Base-by-base conservation (phyloP, 2,797 vertebrate species). In the Silurus aristotelis region DNA sequence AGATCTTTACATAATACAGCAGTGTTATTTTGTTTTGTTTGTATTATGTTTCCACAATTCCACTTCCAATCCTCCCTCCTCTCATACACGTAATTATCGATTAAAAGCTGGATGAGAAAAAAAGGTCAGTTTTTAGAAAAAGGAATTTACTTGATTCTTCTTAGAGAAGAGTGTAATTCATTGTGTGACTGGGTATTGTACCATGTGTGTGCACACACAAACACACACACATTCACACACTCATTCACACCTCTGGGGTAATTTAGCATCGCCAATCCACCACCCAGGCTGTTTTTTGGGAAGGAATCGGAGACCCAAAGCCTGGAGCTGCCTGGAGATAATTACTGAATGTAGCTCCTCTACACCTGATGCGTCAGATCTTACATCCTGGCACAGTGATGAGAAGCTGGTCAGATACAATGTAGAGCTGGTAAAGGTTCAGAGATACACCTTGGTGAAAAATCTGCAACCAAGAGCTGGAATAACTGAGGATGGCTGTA, bases 131-230 rank as follows among this genome's bases (percentile, higher is more conserved):
- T 90, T 90, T 90, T 86, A 87, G 88, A 76, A 46, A 88, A 87
- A 89, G 88, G 89, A 90, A 93, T 93, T 92, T 83, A 92, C 93
- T 91, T 89, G 84, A 86, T 87, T 92, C 82, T 89, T 68, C 31
- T 86, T 87, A 89, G 15, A 76, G 68, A 84, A 68, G 82, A 87
- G 83, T 84, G 55, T 60, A 60, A 82, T 43, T 56, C 31, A 75
- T 13, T 60, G 75, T 77, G 75, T 22, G 56, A 56, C 48, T 77
- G 19, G 12, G 31, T 79, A 79, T n/a, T 43, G 31, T 27, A 60
- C 75, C 58, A 63, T 7, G 12, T 25, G 17, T 48, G 52, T 46
- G 25, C 27, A 31, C 52, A 38, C 25, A 12, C 75, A n/a, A 7
- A 27, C 73, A 75, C 71, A 56, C 27, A 12, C 55, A n/a, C 13